phyloP scores from a whole-genome alignment of 2,797 vertebrate species.

The Adrianichthys oophorus region DNA sequence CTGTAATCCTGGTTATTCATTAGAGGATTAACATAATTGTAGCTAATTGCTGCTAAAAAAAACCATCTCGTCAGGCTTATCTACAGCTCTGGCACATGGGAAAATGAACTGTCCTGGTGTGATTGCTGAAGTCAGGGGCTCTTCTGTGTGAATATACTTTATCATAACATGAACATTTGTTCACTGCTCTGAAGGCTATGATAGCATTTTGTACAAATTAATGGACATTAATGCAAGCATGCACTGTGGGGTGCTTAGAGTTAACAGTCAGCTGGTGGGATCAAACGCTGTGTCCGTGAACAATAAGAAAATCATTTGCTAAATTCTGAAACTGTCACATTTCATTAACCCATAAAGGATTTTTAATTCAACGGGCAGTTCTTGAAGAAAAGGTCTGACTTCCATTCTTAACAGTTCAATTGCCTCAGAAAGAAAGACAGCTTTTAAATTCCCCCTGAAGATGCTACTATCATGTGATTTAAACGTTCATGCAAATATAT shows the following conservation, averaged over 20 bases:
- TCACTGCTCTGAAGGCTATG: background rate
- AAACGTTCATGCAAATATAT: too few species aligned
- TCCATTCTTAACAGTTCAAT: slow-evolving; percentile 4
- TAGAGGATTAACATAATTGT: slow-evolving; percentile 56
- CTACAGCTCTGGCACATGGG: slow-evolving; percentile 14
- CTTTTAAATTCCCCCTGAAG: slow-evolving; percentile 6
- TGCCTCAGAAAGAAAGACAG: background rate
- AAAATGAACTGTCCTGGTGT: slow-evolving; percentile 27
- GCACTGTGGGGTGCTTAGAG: background rate
- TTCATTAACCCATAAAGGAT: slow-evolving; percentile 38
- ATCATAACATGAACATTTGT: slow-evolving; percentile 8
- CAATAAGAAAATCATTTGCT: slow-evolving; percentile 38
- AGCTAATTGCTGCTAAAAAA: slow-evolving; percentile 54
- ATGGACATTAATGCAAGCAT: background rate
- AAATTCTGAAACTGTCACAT: slow-evolving; percentile 47
- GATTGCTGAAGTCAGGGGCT: slow-evolving; percentile 14
- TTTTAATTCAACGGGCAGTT: slow-evolving; percentile 42
- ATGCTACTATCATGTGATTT: background rate
- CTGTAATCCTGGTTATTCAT: slow-evolving; percentile 4
- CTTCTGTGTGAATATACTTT: background rate
- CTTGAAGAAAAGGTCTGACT: slow-evolving; percentile 6
- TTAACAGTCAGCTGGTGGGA: slow-evolving; percentile 18
- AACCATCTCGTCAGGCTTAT: slow-evolving; percentile 27
- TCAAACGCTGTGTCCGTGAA: slow-evolving; percentile 27
- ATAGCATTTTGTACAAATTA: slow-evolving; percentile 23